These are phyloP conservation scores for Noctua janthe DNA, from an alignment of 2,888 invertebrate species.

Conservation along the genomic window DNA sequence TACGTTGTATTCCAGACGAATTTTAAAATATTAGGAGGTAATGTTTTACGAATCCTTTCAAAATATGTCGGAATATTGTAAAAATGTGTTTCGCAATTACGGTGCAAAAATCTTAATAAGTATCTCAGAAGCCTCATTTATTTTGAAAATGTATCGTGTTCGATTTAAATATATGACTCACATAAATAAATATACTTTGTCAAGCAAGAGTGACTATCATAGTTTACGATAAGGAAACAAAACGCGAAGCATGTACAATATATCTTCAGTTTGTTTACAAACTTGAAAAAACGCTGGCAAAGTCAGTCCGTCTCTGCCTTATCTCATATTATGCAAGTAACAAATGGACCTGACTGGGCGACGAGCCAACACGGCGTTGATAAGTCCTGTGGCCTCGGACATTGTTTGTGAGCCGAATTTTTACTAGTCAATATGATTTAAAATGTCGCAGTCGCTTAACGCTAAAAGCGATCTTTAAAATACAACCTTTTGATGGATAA, in stretches of 20 bases:
- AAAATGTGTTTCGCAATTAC: background rate
- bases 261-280: constrained; percentile 30
- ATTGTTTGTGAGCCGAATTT: constrained; percentile 52
- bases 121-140: background rate
- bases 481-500: too few relatives aligned
- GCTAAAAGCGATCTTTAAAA: too few relatives aligned
- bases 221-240: background rate
- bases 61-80: background rate
- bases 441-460: constrained; percentile 17
- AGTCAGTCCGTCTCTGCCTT: constrained; percentile 38
- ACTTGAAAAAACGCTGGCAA: constrained; percentile 42
- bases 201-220: background rate
- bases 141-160: background rate
- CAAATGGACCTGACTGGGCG: constrained; percentile 54
- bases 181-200: background rate
- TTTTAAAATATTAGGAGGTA: background rate
- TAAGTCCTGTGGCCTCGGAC: constrained; percentile 53
- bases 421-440: constrained; percentile 18
- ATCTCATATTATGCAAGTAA: constrained; percentile 60
- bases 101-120: background rate
- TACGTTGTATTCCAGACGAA: too few relatives aligned
- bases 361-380: constrained; percentile 52
- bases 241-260: background rate
- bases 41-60: background rate
- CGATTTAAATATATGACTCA: background rate